phyloP scores from a whole-genome alignment of 2,888 invertebrate genomes.

The Nymphalis polychloros region DNA sequence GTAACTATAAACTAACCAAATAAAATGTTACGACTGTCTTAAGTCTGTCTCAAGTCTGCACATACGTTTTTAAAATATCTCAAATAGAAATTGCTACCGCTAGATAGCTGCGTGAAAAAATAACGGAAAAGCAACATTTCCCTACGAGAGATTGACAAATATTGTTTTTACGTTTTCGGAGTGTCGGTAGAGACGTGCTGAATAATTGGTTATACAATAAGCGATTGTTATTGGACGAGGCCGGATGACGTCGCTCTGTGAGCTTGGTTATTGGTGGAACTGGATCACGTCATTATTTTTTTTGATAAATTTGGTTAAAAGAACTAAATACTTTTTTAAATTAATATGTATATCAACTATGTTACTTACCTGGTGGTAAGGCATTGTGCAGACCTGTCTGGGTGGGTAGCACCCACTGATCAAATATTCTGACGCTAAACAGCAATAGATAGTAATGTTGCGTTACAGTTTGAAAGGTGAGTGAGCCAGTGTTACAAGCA shows the following conservation, averaged over 20 bases:
- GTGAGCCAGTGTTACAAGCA: too few species aligned
- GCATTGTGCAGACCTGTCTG: too few species aligned
- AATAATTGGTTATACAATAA: constrained; percentile 25
- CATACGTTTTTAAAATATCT: constrained; percentile 26
- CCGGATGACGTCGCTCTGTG: too few species aligned
- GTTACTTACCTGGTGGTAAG: too few species aligned
- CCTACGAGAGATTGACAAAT: constrained; percentile 35
- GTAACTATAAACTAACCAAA: too few species aligned
- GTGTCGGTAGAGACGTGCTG: constrained; percentile 11
- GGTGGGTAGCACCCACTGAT: too few species aligned
- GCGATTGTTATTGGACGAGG: constrained; percentile 3
- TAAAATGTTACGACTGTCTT: neutral
- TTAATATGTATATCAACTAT: too few species aligned
- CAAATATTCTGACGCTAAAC: too few species aligned
- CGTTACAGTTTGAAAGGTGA: too few species aligned
- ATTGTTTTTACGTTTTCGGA: constrained; percentile 36
- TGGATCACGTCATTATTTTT: constrained; percentile 1
- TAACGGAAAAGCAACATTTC: constrained; percentile 33
- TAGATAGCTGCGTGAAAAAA: constrained; percentile 29
- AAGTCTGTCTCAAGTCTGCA: constrained; percentile 19
- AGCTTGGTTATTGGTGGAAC: constrained; percentile 1
- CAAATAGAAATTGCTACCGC: constrained; percentile 31
- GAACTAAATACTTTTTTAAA: too few species aligned
- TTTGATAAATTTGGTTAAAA: neutral
- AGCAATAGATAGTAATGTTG: too few species aligned